A percentile compares a stretch with the other conserved stretches of the same genome.
phyloP scores from a whole-genome alignment of 2,888 invertebrate genomes.

The Ceramica pisi region DNA sequence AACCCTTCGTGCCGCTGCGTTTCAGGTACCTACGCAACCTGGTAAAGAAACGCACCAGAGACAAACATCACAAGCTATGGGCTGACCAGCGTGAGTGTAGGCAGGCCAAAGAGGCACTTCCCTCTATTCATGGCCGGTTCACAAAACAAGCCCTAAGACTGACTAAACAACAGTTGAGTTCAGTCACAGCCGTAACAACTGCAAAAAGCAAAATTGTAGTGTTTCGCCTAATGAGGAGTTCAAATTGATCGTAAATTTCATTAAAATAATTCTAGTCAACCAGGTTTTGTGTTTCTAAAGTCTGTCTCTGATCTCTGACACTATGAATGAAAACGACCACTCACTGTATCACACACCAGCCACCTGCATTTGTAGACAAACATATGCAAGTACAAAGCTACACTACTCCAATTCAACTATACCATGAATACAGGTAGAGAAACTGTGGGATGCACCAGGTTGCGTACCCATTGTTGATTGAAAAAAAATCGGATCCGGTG shows the following conservation, averaged over 20 bases:
- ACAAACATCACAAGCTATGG: no score
- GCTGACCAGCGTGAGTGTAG: no score
- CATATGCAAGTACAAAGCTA: conserved; percentile 20
- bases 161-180: no score
- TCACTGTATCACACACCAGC: conserved; percentile 6
- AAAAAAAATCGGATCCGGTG: conserved; percentile 46
- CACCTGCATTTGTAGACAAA: conserved; percentile 38
- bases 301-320: background rate
- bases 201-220: background rate
- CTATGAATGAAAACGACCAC: conserved; percentile 17
- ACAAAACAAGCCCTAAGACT: no score
- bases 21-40: no score
- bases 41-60: no score
- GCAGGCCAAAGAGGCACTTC: no score
- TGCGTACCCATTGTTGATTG: conserved; percentile 44
- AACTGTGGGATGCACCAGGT: conserved; percentile 76
- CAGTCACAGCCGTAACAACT: no score
- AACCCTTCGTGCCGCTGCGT: no score
- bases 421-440: conserved; percentile 72
- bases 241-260: background rate
- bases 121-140: no score
- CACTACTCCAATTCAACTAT: conserved; percentile 23
- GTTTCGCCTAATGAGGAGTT: background rate
- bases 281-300: no score
- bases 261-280: no score